These are phyloP conservation scores for Brachyptera risi DNA, from an alignment of 2,888 invertebrate genomes.

Conservation along the genomic window DNA sequence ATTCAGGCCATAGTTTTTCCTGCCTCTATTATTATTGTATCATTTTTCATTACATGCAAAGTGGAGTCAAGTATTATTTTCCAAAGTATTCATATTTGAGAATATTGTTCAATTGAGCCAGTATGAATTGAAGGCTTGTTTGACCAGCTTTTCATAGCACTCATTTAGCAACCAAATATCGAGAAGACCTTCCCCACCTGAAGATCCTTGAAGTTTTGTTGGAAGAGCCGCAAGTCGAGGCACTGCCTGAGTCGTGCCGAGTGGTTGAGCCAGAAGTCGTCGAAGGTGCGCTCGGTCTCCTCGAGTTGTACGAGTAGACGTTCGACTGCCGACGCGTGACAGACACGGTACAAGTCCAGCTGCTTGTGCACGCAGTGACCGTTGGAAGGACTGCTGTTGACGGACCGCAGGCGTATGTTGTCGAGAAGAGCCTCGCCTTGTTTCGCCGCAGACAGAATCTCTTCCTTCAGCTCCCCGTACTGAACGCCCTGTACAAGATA, in stretches of 20 bases:
- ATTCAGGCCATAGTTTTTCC: no score
- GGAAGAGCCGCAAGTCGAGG: slow-evolving; percentile 85
- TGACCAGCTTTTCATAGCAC: no score
- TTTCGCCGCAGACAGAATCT: slow-evolving; percentile 79
- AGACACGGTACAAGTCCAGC: slow-evolving; percentile 37
- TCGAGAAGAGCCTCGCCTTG: slow-evolving; percentile 84
- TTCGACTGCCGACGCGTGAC: slow-evolving; percentile 83
- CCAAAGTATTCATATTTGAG: no score
- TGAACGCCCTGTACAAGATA: slow-evolving; percentile 45
- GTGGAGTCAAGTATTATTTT: no score
- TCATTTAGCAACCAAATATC: no score
- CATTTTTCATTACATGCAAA: no score
- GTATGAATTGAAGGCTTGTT: no score
- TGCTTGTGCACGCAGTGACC: slow-evolving; percentile 31
- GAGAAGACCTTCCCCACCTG: slow-evolving; percentile 64
- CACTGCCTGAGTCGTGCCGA: slow-evolving; percentile 85
- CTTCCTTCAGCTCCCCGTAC: slow-evolving; percentile 71
- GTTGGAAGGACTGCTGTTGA: slow-evolving; percentile 23
- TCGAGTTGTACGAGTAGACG: slow-evolving; percentile 87
- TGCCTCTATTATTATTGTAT: no score
- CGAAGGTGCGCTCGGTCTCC: slow-evolving; percentile 91
- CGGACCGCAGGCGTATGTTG: slow-evolving; percentile 41
- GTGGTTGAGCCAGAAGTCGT: slow-evolving; percentile 92
- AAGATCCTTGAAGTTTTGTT: slow-evolving; percentile 89
- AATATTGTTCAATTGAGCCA: no score